Percentiles rank a stretch among this genome's conserved stretches.
These are phyloP conservation scores for Arizona elegans DNA, from an alignment of 2,113 vertebrate species.

Conservation along the genomic window DNA sequence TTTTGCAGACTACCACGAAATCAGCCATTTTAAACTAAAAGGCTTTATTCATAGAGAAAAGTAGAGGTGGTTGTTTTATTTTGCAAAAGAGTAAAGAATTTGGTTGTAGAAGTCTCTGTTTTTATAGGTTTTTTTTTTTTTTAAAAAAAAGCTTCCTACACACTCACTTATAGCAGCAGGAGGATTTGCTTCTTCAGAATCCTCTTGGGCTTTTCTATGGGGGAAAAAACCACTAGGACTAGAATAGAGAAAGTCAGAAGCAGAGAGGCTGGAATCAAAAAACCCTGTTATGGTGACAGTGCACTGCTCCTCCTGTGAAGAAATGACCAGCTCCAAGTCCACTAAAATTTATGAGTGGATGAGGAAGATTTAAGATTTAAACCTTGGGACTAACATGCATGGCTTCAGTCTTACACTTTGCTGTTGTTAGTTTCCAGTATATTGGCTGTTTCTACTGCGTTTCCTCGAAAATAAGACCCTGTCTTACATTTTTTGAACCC, in stretches of 20 bases:
- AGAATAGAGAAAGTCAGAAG: not conserved
- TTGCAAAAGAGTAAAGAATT: not conserved
- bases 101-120: not conserved
- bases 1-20: not conserved
- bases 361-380: not conserved
- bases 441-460: not conserved
- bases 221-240: not conserved
- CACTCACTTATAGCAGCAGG: not conserved
- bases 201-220: not conserved
- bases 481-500: too few species aligned
- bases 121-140: not conserved
- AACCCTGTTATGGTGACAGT: not conserved
- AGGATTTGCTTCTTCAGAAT: not conserved
- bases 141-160: not conserved
- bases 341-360: not conserved
- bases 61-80: not conserved
- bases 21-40: not conserved
- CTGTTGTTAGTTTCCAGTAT: not conserved
- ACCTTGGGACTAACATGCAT: not conserved
- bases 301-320: not conserved
- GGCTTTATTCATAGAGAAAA: not conserved
- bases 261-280: not conserved
- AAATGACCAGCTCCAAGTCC: not conserved
- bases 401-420: not conserved
- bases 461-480: too few species aligned